Conservation (phyloP, 2,113 vertebrate species). For the Epinephelus fuscoguttatus region DNA sequence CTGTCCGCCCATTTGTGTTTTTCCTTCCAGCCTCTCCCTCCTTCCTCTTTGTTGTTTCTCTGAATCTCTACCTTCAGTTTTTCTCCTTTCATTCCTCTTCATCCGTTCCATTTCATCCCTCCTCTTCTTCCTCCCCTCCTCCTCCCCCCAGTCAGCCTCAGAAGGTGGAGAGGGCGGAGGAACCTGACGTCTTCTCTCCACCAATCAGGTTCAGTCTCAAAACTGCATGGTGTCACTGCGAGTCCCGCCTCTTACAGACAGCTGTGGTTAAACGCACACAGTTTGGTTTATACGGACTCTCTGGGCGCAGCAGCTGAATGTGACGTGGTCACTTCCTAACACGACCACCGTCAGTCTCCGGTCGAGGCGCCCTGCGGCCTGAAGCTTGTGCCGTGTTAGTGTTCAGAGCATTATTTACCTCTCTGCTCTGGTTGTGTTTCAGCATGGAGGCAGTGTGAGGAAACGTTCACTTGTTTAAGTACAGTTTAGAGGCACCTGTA, state of each 20-base stretch:
- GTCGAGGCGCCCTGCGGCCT: too few species aligned
- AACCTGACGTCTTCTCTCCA: constrained; percentile 85
- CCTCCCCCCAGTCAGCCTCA: constrained; percentile 78
- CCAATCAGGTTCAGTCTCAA: constrained; percentile 77
- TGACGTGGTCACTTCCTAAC: too few species aligned
- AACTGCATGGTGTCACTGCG: constrained; percentile 63
- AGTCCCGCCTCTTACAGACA: background rate
- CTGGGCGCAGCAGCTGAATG: too few species aligned
- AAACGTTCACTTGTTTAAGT: too few species aligned
- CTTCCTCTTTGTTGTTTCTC: background rate
- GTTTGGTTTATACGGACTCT: too few species aligned
- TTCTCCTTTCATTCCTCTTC: background rate
- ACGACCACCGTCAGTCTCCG: too few species aligned
- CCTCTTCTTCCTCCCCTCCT: background rate
- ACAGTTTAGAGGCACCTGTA: too few species aligned
- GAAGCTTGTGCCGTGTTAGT: too few species aligned
- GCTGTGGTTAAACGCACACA: background rate
- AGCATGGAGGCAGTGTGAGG: too few species aligned
- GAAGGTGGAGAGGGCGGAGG: constrained; percentile 79
- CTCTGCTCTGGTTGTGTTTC: too few species aligned
- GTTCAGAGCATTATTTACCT: too few species aligned
- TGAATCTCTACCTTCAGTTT: background rate
- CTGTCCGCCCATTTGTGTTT: background rate
- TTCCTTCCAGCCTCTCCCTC: background rate
- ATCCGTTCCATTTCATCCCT: background rate